Base-by-base conservation (phyloP, 2,888 invertebrate genomes). In the Meloe dianella region DNA sequence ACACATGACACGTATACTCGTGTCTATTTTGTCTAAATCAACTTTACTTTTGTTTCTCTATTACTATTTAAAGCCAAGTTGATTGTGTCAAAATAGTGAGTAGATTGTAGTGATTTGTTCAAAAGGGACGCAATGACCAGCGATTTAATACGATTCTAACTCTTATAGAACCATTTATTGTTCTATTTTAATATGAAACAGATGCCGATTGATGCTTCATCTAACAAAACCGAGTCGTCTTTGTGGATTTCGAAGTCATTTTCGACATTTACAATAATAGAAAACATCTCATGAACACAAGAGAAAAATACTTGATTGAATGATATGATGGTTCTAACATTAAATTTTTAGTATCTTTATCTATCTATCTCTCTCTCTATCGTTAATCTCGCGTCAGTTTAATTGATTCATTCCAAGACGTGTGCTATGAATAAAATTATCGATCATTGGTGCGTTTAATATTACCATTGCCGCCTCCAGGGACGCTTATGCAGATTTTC, bases 111-210 rank as follows among this genome's bases (percentile, higher is more conserved):
- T 32, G 32, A 32, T 32, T 32, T 32, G 9, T 6, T 5, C 14
- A 14, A 35, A 14, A 35, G 35, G 1, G 35, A 14, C 35, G 32
- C 32, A 32, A 35, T 35, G 35, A 35, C 35, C 14, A 14, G 35
- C 35, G n/a, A n/a, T n/a, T n/a, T n/a, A n/a, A n/a, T n/a, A n/a
- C n/a, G n/a, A n/a, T n/a, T n/a, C n/a, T n/a, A n/a, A 41, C 17
- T 41, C 17, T 41, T 35, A 35, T 12, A 10, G 9, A 9, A 9
- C 9, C 41, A 67, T 64, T 67, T 47, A 10, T 67, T 67, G 67
- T 64, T 57, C 61, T 64, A 61, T 62, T 64, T 54, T 60, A 64
- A 67, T 65, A 67, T 62, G 59, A 67, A 64, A 62, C 67, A 67
- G 67, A 67, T 67, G 67, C 63, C 56, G 57, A 54, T 51, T 58